A percentile compares a stretch with the other conserved stretches of the same genome.
Evolutionary conservation across 2,888 invertebrate genomes (phyloP).

Genomic region (Chromoteleia sp.): DNA sequence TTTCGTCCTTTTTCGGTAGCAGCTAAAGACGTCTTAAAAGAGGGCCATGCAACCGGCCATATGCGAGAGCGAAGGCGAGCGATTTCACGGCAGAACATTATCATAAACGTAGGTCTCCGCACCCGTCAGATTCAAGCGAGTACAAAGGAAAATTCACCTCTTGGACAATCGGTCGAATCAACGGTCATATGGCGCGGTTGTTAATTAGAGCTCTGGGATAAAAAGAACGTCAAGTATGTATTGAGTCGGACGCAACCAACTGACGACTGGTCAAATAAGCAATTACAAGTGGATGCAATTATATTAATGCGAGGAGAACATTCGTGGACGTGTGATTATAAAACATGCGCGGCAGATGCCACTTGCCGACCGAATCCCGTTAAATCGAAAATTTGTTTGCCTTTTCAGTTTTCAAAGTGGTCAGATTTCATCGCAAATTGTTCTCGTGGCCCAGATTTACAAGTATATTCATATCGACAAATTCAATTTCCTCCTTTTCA

Average conservation of each 20-base stretch:
- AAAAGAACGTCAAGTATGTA: constrained; percentile 51
- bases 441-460: not conserved
- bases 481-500: too few relatives aligned
- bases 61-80: constrained; percentile 57
- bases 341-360: constrained; percentile 59
- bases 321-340: constrained; percentile 41
- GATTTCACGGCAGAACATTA: constrained; percentile 68
- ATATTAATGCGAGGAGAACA: constrained; percentile 26
- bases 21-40: constrained; percentile 29
- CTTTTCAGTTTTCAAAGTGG: constrained; percentile 25
- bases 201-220: constrained; percentile 47
- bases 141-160: constrained; percentile 48
- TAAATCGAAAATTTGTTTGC: constrained; percentile 38
- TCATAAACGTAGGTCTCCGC: constrained; percentile 65
- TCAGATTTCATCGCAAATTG: constrained; percentile 6
- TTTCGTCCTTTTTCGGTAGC: constrained; percentile 61
- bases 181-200: constrained; percentile 61
- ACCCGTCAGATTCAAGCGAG: constrained; percentile 50
- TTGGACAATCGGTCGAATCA: constrained; percentile 46
- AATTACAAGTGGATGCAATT: constrained; percentile 65
- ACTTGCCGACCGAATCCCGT: constrained; percentile 50
- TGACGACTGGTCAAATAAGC: constrained; percentile 63
- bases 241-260: constrained; percentile 40
- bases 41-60: constrained; percentile 54
- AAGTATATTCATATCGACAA: too few relatives aligned